Base-by-base conservation (phyloP, 1,140 invertebrate species). In the Bombus picipes region DNA sequence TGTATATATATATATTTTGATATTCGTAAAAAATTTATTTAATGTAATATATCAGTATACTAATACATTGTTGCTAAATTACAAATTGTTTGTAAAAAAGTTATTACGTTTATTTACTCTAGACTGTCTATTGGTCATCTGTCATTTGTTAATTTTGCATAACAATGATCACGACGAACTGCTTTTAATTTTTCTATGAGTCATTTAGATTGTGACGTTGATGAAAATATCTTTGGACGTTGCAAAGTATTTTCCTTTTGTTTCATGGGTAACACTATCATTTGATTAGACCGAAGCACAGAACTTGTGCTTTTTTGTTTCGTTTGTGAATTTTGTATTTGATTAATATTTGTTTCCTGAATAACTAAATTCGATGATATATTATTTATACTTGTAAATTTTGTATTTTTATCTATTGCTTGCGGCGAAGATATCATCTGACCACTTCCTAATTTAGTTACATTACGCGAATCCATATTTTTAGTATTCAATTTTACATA, bases 1-100 rank as follows among this genome's bases (percentile, higher is more conserved):
- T 47, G 15, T 47, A 47, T 47, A 18, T 39, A n/a, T 81, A 72
- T 43, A 75, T 73, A 72, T 13, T 34, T 70, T 18, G 12, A 66
- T 87, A 28, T 70, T 37, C 1, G 57, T 85, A 53, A 53, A 72
- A 84, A 85, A 82, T 82, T 87, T 87, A 88, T 85, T 82, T 76
- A 79, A n/a, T 70, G 47, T 81, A 39, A 53, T 57, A 84, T 88
- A 73, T 84, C 75, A 66, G 37, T 68, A 13, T 86, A 39, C 32
- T 15, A 71, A 72, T 90, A 88, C 72, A 88, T 3, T 73, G 39
- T 13, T 65, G n/a, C 70, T 66, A 74, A 85, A 75, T 43, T 81
- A 86, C 10, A 86, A 86, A 82, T 72, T 22, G 28, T 83, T 34
- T 65, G 18, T 73, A 78, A 59, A 88, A 85, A 83, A 70, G 59